Percentiles rank a stretch among this genome's conserved stretches.
These are phyloP conservation scores for Mastomys coucha DNA, from an alignment of 2,113 vertebrate genomes.

Conservation along the genomic window DNA sequence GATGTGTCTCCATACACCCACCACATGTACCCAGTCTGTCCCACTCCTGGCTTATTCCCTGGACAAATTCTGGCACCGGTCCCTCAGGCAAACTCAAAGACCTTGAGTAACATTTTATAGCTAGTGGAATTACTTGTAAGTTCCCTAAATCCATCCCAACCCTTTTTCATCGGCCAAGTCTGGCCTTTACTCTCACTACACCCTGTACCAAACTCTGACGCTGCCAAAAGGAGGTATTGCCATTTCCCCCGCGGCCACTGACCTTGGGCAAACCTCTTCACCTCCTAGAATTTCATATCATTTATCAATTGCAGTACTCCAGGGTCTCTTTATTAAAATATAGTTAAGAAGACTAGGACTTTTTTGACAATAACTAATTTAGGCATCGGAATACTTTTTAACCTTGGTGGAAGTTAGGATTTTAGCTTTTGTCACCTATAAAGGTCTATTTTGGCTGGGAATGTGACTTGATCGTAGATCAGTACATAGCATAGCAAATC, in stretches of 20 bases:
- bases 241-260: background rate
- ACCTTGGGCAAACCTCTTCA: background rate
- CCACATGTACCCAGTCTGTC: background rate
- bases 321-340: background rate
- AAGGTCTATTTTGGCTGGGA: background rate
- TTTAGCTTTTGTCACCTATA: background rate
- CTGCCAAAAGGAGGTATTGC: background rate
- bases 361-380: background rate
- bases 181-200: background rate
- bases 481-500: background rate
- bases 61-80: background rate
- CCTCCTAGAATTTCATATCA: background rate
- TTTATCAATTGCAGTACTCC: background rate
- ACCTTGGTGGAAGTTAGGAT: background rate
- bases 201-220: background rate
- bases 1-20: background rate
- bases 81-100: background rate
- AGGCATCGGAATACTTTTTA: background rate
- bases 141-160: background rate
- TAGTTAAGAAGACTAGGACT: background rate
- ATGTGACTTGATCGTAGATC: background rate
- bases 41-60: background rate
- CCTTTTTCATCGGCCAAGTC: background rate
- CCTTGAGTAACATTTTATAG: conserved; percentile 35
- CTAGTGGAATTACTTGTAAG: background rate